Conservation (phyloP, 2,888 invertebrate species). For the Hydraecia micacea region DNA sequence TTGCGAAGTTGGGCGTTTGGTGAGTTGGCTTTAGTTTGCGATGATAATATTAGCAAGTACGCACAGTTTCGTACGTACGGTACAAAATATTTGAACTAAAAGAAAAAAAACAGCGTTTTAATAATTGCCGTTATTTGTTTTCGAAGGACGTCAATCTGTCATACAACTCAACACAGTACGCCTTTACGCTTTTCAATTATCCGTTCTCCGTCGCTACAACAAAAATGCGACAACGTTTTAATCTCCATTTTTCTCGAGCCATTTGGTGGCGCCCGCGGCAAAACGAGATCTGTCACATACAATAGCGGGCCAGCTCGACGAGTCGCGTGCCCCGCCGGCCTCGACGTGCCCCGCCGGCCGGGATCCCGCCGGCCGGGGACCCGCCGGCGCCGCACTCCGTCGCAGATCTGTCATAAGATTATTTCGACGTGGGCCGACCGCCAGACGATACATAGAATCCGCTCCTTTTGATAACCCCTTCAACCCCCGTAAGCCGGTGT, state of each 20-base stretch:
- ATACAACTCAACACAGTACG: slow-evolving; percentile 26
- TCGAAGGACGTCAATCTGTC: slow-evolving; percentile 12
- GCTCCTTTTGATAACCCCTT: slow-evolving; percentile 61
- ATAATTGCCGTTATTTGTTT: slow-evolving; percentile 25
- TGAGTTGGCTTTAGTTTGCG: slow-evolving; percentile 18
- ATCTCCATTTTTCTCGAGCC: slow-evolving; percentile 59
- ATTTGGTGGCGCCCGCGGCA: slow-evolving; percentile 51
- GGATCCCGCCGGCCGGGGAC: not conserved
- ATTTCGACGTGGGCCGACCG: slow-evolving; percentile 35
- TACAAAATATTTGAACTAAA: not conserved
- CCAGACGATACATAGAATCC: slow-evolving; percentile 60
- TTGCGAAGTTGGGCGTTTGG: slow-evolving; percentile 23
- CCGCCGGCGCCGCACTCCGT: slow-evolving; percentile 20
- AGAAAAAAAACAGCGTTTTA: not conserved
- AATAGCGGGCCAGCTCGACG: slow-evolving; percentile 34
- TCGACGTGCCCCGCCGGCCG: not conserved
- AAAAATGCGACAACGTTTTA: slow-evolving; percentile 53
- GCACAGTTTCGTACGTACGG: not conserved
- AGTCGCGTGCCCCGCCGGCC: slow-evolving; percentile 21
- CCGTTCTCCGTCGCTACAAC: slow-evolving; percentile 25
- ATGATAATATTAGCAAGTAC: not conserved
- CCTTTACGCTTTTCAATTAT: slow-evolving; percentile 45
- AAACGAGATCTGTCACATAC: slow-evolving; percentile 63
- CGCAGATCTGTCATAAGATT: slow-evolving; percentile 60
- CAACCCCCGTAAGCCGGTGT: slow-evolving; percentile 48